Conservation (phyloP, 2,797 vertebrate genomes). For the Brotula barbata region DNA sequence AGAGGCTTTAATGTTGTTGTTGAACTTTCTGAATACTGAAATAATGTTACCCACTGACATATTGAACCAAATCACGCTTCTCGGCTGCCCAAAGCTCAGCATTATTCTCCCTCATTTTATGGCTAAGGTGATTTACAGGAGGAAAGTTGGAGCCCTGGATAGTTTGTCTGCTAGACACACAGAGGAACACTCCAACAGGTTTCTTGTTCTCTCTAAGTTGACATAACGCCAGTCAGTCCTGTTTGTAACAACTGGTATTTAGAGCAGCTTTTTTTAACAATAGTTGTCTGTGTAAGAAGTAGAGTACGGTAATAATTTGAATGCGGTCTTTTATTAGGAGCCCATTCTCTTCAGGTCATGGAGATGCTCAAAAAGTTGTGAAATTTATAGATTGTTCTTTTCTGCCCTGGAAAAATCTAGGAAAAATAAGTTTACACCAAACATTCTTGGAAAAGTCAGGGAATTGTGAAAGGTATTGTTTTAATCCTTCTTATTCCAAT, state of each 20-base stretch:
- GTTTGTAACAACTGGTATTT: not conserved
- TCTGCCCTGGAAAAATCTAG: too few relatives aligned
- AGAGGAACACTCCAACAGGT: conserved; percentile 2
- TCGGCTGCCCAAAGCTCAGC: conserved; percentile 14
- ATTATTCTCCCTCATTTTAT: conserved; percentile 20
- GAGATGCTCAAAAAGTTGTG: too few relatives aligned
- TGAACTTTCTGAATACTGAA: conserved; percentile 27
- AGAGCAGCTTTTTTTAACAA: too few relatives aligned
- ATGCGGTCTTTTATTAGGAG: too few relatives aligned
- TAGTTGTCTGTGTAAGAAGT: too few relatives aligned
- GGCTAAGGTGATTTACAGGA: conserved; percentile 41
- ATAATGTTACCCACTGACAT: conserved; percentile 55
- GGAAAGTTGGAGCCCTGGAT: conserved; percentile 7
- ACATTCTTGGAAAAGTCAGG: too few relatives aligned
- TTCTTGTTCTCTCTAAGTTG: conserved; percentile 12
- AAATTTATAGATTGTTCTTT: too few relatives aligned
- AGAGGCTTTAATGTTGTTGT: conserved; percentile 43
- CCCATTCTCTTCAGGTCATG: too few relatives aligned
- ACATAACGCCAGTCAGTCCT: not conserved
- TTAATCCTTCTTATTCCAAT: too few relatives aligned
- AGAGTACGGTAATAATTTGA: too few relatives aligned
- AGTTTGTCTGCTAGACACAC: conserved; percentile 6
- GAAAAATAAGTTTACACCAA: too few relatives aligned
- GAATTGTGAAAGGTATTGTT: too few relatives aligned
- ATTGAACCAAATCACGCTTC: conserved; percentile 42